These are phyloP conservation scores for Pollimyrus isidori DNA, from an alignment of 2,113 vertebrate genomes.

Conservation along the genomic window DNA sequence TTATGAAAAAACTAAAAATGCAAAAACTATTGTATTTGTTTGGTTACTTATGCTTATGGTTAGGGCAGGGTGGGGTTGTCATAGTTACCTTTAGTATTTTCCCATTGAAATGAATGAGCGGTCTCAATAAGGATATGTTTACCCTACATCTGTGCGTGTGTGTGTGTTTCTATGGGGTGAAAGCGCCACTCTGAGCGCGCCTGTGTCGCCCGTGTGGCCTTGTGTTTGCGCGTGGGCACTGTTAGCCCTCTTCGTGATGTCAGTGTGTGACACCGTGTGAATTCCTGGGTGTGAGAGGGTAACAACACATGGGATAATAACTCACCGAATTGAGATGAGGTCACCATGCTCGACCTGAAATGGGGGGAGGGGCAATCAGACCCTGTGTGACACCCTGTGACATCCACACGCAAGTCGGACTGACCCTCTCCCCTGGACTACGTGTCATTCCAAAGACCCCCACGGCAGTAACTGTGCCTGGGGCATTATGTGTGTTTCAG, in stretches of 20 bases:
- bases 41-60: too few species aligned
- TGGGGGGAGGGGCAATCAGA: neutral
- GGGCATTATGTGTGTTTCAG: neutral
- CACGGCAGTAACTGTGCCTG: neutral
- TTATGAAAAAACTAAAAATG: too few species aligned
- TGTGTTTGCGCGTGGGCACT: neutral
- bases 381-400: neutral
- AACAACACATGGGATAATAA: neutral
- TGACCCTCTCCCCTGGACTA: neutral
- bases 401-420: neutral
- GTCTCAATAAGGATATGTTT: too few species aligned
- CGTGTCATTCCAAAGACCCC: neutral
- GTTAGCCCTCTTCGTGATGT: neutral
- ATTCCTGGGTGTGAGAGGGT: neutral
- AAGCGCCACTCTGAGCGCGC: too few species aligned
- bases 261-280: neutral
- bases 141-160: neutral
- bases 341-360: neutral
- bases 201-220: neutral
- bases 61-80: too few species aligned
- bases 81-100: too few species aligned
- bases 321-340: neutral
- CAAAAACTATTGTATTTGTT: too few species aligned
- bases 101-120: too few species aligned
- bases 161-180: neutral